Percentiles rank a stretch among this genome's conserved stretches.
These are phyloP conservation scores for Rhingia rostrata DNA, from an alignment of 2,888 invertebrate genomes.

Conservation along the genomic window DNA sequence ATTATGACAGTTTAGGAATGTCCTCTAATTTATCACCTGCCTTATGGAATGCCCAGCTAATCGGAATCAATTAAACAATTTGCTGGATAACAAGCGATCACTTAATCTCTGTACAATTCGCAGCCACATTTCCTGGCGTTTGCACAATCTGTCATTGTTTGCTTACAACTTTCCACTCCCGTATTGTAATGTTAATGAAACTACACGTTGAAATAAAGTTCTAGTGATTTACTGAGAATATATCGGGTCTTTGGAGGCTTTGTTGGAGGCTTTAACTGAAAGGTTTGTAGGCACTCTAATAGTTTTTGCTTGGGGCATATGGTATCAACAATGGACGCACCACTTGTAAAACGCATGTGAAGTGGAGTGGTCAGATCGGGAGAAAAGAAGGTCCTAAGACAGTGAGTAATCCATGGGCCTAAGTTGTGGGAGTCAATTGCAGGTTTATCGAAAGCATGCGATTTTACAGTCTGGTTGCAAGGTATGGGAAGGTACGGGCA, in stretches of 20 bases:
- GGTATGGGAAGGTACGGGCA: too few relatives aligned
- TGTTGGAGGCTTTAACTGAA: too few relatives aligned
- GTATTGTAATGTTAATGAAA: constrained; percentile 18
- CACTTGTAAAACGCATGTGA: too few relatives aligned
- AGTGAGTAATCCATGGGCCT: too few relatives aligned
- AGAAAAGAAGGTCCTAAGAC: too few relatives aligned
- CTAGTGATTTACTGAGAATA: not conserved
- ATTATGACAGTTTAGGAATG: constrained; percentile 6
- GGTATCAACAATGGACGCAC: too few relatives aligned
- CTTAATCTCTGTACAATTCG: constrained; percentile 49
- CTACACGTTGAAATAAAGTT: not conserved
- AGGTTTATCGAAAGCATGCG: too few relatives aligned
- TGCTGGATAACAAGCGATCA: constrained; percentile 30
- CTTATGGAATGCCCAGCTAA: constrained; percentile 1
- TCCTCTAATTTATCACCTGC: constrained; percentile 16
- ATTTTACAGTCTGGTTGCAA: too few relatives aligned
- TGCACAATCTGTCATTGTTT: constrained; percentile 59
- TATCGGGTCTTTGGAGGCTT: not conserved
- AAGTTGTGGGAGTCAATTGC: too few relatives aligned
- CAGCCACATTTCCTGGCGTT: constrained; percentile 32
- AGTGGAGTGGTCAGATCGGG: too few relatives aligned
- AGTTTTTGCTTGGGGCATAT: too few relatives aligned
- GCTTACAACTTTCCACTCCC: constrained; percentile 57
- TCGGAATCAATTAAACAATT: constrained; percentile 14
- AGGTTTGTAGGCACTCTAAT: too few relatives aligned